Conservation (phyloP, 2,888 invertebrate genomes). For the Dolichopus griseipennis region DNA sequence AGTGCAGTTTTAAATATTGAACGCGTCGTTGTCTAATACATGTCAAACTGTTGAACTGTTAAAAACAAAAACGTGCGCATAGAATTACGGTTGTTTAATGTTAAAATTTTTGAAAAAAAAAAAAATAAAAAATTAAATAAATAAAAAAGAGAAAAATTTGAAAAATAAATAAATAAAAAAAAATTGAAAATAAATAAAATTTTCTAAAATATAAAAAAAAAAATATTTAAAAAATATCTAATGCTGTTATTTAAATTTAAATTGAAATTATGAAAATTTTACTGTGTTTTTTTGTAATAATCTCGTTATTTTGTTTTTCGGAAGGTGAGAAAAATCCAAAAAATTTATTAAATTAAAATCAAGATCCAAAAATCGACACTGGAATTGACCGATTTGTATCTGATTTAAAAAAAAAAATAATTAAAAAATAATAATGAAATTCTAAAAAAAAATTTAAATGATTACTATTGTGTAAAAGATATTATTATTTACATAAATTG, state of each 20-base stretch:
- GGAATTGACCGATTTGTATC: too few species aligned
- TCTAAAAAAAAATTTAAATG: too few species aligned
- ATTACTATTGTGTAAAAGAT: too few species aligned
- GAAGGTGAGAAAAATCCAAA: slow-evolving; percentile 2
- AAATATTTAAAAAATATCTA: not conserved
- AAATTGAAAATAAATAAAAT: not conserved
- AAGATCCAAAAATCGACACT: too few species aligned
- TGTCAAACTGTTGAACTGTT: not conserved
- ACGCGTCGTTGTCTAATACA: not conserved
- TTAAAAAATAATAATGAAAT: too few species aligned
- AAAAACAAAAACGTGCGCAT: not conserved
- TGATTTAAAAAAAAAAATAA: too few species aligned
- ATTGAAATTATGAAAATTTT: not conserved
- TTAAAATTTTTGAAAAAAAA: too few species aligned
- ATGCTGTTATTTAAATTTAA: too few species aligned
- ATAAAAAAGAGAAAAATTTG: not conserved
- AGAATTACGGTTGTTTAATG: too few species aligned
- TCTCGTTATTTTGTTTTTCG: not conserved
- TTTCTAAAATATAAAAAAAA: not conserved
- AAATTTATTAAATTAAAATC: too few species aligned
- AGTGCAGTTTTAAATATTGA: not conserved
- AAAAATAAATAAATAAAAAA: not conserved
- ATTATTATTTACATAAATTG: too few species aligned
- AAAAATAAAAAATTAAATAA: not conserved
- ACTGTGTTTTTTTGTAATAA: not conserved